Evolutionary conservation across 2,113 vertebrate genomes (phyloP), one percentile per base, ranked within the genome.

Genomic region (Odobenus rosmarus): DNA sequence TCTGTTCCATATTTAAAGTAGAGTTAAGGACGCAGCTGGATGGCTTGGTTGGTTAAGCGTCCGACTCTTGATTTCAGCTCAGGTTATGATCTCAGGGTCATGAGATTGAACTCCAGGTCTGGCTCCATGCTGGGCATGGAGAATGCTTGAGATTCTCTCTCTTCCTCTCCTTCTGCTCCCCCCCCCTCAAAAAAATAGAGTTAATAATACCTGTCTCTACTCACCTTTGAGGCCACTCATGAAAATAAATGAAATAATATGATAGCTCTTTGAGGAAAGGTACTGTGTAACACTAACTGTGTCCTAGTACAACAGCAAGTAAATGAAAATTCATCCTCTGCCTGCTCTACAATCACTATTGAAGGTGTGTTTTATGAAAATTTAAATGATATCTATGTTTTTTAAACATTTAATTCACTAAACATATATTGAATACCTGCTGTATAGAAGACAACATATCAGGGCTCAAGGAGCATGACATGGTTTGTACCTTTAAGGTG

Each of bases 191-290:
- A 69, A 36, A 69, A 69, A 16, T 53, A 64, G 15, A 88, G 14
- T 92, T 93, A 94, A 46, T 79, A 93, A 26, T 83, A 91, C 15
- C 46, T 79, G 31, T 62, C 11, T 93, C 93, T 83, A 67, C 16
- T 90, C 15, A 86, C 51, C 7, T 87, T 39, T 28, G 51, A 90
- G 67, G 33, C 3, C 4, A 49, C 74, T 96, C 15, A 46, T 95
- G 18, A 62, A 86, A 97, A 96, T 67, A 95, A 95, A 83, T 69
- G 49, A 96, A 95, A 82, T 59, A 95, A 18, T 81, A 26, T 49
- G 36, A 69, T 76, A 97, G 55, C 57, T 89, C 5, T 96, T 91
- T 87, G 83, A 84, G 61, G 28, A 86, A 67, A 94, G 79, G 28
- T 24, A 69, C 42, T n/a, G 16, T 64, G 64, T 72, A 92, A 79